Evolutionary conservation across 30 jellyfish, hydroid and myxozoan species (phyloP).

Genomic region (Cassiopea andromeda): DNA sequence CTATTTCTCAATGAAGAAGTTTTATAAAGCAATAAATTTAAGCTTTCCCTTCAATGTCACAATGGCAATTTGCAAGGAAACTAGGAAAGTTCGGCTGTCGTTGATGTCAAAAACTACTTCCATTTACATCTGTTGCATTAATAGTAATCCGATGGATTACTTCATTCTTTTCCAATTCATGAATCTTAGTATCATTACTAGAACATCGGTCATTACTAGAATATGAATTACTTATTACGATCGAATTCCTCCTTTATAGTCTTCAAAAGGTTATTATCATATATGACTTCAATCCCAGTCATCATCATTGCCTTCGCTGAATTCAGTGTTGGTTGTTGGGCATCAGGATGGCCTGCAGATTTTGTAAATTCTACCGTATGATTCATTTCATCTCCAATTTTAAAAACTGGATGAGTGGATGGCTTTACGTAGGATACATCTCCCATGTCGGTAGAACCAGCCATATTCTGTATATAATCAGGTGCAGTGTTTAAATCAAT

Average conservation of each 20-base stretch:
- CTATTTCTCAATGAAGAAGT: too few relatives aligned
- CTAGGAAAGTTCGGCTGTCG: too few relatives aligned
- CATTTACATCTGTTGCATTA: too few relatives aligned
- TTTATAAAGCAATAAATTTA: too few relatives aligned
- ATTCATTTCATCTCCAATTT: slow-evolving; percentile 57
- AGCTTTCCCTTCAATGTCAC: too few relatives aligned
- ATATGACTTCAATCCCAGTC: slow-evolving; percentile 82
- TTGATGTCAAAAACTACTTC: too few relatives aligned
- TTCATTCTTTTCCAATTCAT: too few relatives aligned
- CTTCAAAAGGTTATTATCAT: slow-evolving; percentile 25
- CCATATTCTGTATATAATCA: slow-evolving; percentile 5
- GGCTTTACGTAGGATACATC: slow-evolving; percentile 90
- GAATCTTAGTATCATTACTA: too few relatives aligned
- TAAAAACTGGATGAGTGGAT: slow-evolving; percentile 88
- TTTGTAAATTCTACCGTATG: slow-evolving; percentile 83
- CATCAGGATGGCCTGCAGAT: slow-evolving; percentile 65
- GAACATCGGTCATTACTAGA: too few relatives aligned
- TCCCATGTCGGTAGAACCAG: slow-evolving; percentile 95
- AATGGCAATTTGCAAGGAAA: too few relatives aligned
- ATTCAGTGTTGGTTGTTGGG: slow-evolving; percentile 80
- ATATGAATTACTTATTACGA: neutral
- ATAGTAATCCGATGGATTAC: too few relatives aligned
- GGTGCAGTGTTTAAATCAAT: slow-evolving; percentile 1
- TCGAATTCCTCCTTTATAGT: slow-evolving; percentile 55
- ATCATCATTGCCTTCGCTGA: slow-evolving; percentile 94